Percentiles rank a stretch among this genome's conserved stretches.
Conservation (phyloP, 1,140 invertebrate genomes). For the Phortica variegata region DNA sequence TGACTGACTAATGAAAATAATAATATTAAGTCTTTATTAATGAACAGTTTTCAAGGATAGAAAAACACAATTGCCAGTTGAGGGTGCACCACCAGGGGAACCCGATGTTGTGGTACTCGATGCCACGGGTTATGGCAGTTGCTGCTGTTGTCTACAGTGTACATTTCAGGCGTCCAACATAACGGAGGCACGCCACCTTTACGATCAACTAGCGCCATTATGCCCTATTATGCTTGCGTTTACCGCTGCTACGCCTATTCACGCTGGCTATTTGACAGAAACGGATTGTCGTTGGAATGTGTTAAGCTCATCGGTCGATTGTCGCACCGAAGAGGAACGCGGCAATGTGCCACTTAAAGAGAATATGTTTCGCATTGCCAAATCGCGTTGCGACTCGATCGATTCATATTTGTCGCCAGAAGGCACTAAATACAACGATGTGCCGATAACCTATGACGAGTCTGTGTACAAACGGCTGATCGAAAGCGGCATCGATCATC, state of each 20-base stretch:
- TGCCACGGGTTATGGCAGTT: slow-evolving; percentile 99
- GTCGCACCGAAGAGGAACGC: slow-evolving; percentile 88
- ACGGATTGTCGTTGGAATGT: slow-evolving; percentile 97
- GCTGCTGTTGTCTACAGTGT: slow-evolving; percentile 92
- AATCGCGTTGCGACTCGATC: slow-evolving; percentile 95
- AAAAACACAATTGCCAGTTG: slow-evolving; percentile 78
- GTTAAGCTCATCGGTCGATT: slow-evolving; percentile 91
- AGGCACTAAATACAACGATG: slow-evolving; percentile 58
- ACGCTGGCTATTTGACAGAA: slow-evolving; percentile 87
- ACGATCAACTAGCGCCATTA: slow-evolving; percentile 93
- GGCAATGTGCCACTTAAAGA: slow-evolving; percentile 74
- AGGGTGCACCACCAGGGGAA: slow-evolving; percentile 64
- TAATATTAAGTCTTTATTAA: slow-evolving; percentile 28
- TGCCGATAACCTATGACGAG: slow-evolving; percentile 76
- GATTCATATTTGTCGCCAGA: slow-evolving; percentile 90
- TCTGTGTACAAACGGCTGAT: slow-evolving; percentile 73
- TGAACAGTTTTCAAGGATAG: slow-evolving; percentile 83
- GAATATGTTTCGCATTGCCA: slow-evolving; percentile 82
- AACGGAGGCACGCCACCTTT: slow-evolving; percentile 86
- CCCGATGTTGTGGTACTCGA: slow-evolving; percentile 93
- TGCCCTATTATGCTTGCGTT: slow-evolving; percentile 96
- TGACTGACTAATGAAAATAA: background rate
- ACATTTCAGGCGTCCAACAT: slow-evolving; percentile 92
- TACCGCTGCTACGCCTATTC: slow-evolving; percentile 91
- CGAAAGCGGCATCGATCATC: slow-evolving; percentile 83